Conservation (phyloP, 2,888 invertebrate species). For the Ophion obscuratus region DNA sequence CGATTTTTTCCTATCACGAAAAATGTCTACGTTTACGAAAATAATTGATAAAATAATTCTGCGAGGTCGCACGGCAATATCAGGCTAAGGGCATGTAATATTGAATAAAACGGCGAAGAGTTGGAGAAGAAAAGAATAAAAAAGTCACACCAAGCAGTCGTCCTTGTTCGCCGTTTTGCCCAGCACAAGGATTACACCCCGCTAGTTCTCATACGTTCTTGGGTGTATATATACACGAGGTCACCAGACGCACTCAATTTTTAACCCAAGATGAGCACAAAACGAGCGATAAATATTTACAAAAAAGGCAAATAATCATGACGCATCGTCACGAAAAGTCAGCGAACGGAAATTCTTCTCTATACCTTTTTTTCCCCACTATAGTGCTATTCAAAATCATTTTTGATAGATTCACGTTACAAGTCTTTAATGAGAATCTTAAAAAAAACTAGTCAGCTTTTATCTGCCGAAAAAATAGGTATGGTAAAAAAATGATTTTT, state of each 20-base stretch:
- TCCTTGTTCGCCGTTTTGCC: conserved; percentile 75
- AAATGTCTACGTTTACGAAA: too few relatives aligned
- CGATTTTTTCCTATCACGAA: too few relatives aligned
- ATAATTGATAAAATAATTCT: background rate
- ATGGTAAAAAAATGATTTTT: too few relatives aligned
- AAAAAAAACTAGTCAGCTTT: too few relatives aligned
- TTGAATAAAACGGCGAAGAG: background rate
- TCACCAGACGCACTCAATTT: conserved; percentile 1
- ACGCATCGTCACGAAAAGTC: background rate
- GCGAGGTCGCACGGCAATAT: background rate
- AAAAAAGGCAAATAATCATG: background rate
- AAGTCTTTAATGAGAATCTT: too few relatives aligned
- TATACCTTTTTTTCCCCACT: too few relatives aligned
- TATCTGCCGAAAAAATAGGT: too few relatives aligned
- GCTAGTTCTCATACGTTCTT: background rate
- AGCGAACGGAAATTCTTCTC: background rate
- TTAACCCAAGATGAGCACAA: background rate
- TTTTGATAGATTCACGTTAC: too few relatives aligned
- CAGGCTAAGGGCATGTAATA: background rate
- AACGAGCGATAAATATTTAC: too few relatives aligned
- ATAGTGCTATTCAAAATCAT: too few relatives aligned
- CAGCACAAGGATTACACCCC: background rate
- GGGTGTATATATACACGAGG: conserved; percentile 1
- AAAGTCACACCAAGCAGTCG: conserved; percentile 70
- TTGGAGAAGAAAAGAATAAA: background rate